A percentile compares a stretch with the other conserved stretches of the same genome.
These are phyloP conservation scores for Gobio gobio DNA, from an alignment of 2,113 vertebrate species.

Conservation along the genomic window DNA sequence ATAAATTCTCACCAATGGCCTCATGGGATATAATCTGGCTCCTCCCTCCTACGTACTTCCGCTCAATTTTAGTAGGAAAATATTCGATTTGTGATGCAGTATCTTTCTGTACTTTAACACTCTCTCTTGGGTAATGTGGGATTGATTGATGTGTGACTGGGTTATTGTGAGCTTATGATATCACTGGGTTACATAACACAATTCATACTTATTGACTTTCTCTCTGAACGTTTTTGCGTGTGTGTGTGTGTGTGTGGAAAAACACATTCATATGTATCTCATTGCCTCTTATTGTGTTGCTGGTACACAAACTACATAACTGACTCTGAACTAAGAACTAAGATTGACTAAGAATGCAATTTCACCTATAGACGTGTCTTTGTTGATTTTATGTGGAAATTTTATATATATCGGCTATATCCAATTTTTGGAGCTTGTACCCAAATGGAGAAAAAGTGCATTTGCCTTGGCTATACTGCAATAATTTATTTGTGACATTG, in stretches of 20 bases:
- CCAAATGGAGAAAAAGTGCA: no score
- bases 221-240: neutral
- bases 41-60: no score
- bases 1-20: no score
- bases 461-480: no score
- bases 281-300: neutral
- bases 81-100: no score
- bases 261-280: neutral
- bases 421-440: no score
- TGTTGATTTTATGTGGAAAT: neutral
- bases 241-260: neutral
- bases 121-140: constrained; percentile 19
- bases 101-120: neutral
- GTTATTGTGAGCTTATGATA: constrained; percentile 67
- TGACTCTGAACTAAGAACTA: neutral
- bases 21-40: no score
- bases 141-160: constrained; percentile 65
- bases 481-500: no score
- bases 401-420: no score
- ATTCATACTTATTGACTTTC: constrained; percentile 55
- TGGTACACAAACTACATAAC: neutral
- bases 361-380: neutral
- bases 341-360: neutral
- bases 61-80: no score
- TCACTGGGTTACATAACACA: constrained; percentile 64